Base-by-base conservation (phyloP, 1,140 invertebrate genomes). In the Neotoxoptera formosana region DNA sequence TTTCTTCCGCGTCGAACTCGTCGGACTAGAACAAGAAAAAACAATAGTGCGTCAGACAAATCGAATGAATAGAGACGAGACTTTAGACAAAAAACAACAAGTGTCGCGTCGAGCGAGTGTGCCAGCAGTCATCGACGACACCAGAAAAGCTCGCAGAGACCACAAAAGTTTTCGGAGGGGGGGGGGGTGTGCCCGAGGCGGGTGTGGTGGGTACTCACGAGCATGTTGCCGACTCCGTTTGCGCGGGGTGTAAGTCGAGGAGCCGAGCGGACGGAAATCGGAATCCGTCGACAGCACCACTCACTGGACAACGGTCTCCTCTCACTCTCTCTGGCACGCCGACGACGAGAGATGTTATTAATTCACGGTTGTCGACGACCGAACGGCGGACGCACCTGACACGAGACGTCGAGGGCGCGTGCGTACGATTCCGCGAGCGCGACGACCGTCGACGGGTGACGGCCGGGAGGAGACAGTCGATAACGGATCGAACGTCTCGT, bases 21-120 rank as follows among this genome's bases (percentile, higher is more conserved):
- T 93, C 81, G 7, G 91, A 93, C 91, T 93, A 86, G 7, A 93
- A 93, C 25, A 1, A 81, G 7, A 48, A 91, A 48, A 91, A 47
- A 60, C 11, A 30, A 30, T 76, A 17, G 14, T 67, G 8, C 30
- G 14, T n/a, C 14, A n/a, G 14, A n/a, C 0, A n/a, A 0, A n/a
- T n/a, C 14, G 60, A n/a, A 67, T 41, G 41, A 41, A 41, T 41
- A 4, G 14, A n/a, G 17, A 76, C 14, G 7, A 17, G n/a, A 67
- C 30, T 67, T 67, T 2, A 41, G 4, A 41, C 1, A 41, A 67
- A 76, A 76, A 76, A 76, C n/a, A 76, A 76, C n/a, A 17, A 76
- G n/a, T 3, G 11, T 17, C 14, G 7, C n/a, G 41, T 41, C 2
- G 41, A 6, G 8, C 17, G 14, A 17, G 60, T 76, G 4, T 76